Evolutionary conservation across 2,113 vertebrate genomes (phyloP).

Genomic region (Oncorhynchus nerka): DNA sequence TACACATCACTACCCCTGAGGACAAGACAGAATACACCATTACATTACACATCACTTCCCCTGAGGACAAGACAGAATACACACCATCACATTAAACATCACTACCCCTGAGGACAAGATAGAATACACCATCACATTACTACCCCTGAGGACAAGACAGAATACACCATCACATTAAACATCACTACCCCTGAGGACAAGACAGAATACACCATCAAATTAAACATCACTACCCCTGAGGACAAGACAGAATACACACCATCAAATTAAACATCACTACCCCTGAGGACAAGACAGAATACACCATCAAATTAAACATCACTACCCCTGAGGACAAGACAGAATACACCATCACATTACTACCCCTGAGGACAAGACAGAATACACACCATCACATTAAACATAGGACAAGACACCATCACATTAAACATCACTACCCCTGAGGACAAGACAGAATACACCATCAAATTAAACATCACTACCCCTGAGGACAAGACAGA

Average conservation of each 20-base stretch:
- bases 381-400: neutral
- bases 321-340: slow-evolving; percentile 56
- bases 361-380: slow-evolving; percentile 63
- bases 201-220: neutral
- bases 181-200: neutral
- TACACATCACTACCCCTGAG: slow-evolving; percentile 68
- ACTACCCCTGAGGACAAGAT: slow-evolving; percentile 65
- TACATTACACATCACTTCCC: neutral
- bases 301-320: too few species aligned
- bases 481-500: slow-evolving; percentile 60
- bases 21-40: neutral
- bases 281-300: slow-evolving; percentile 58
- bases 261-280: slow-evolving; percentile 40
- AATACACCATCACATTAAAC: neutral
- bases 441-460: neutral
- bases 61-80: slow-evolving; percentile 51
- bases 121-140: slow-evolving; percentile 3
- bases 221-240: slow-evolving; percentile 68
- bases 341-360: slow-evolving; percentile 4
- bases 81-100: slow-evolving; percentile 6
- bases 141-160: neutral
- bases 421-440: neutral
- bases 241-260: neutral
- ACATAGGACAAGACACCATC: neutral
- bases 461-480: slow-evolving; percentile 35